Conservation (phyloP, 2,113 vertebrate species). For the Macroglossus sobrinus region DNA sequence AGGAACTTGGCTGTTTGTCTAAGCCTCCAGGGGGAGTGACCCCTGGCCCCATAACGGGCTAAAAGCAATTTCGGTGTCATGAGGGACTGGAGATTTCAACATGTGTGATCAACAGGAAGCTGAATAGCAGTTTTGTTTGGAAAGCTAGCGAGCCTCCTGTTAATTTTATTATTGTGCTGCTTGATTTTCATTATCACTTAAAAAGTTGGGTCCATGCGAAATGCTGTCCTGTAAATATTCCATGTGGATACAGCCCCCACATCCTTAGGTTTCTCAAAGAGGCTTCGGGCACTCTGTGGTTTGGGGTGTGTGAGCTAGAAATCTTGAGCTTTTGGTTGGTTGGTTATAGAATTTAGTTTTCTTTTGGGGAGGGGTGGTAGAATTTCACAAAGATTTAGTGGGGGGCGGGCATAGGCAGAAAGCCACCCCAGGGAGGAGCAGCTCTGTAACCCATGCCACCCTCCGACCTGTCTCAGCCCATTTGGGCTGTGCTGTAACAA, state of each 20-base stretch:
- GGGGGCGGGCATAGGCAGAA: neutral
- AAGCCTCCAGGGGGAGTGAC: conserved; percentile 27
- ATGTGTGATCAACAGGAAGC: conserved; percentile 54
- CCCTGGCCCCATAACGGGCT: neutral
- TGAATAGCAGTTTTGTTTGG: conserved; percentile 54
- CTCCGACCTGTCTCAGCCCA: neutral
- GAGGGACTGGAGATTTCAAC: conserved; percentile 56
- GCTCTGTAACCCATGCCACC: no score
- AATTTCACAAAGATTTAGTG: neutral
- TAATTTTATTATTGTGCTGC: neutral
- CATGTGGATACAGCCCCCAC: neutral
- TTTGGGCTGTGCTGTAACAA: neutral
- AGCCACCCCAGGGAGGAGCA: neutral
- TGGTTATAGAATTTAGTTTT: neutral
- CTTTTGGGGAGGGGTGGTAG: neutral
- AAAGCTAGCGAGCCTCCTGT: neutral
- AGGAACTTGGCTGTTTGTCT: conserved; percentile 57
- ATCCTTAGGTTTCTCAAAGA: neutral
- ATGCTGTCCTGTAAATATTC: neutral
- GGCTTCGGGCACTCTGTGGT: neutral
- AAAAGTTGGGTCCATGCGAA: neutral
- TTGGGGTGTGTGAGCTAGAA: neutral
- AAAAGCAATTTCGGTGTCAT: neutral
- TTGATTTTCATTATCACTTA: neutral
- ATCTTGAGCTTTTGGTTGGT: neutral